These are phyloP conservation scores for Tor tambroides DNA, from an alignment of 2,113 vertebrate genomes.

Conservation along the genomic window DNA sequence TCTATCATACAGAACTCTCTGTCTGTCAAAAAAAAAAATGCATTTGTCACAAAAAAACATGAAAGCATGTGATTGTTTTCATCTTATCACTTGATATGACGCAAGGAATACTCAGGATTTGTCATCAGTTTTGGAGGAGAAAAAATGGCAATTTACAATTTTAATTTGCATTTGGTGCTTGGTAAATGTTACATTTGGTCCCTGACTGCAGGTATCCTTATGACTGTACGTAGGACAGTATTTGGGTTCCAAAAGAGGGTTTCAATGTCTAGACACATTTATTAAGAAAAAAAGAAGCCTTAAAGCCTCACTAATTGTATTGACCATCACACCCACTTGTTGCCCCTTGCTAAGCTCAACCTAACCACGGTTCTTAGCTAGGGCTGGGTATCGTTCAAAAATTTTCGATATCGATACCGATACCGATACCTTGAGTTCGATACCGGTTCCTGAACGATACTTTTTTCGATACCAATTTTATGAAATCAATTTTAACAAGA, in stretches of 20 bases:
- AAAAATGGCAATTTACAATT: background rate
- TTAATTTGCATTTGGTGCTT: background rate
- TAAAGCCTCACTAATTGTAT: constrained; percentile 19
- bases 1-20: no score
- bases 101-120: background rate
- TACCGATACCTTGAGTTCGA: no score
- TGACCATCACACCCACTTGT: constrained; percentile 41
- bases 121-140: background rate
- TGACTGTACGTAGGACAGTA: background rate
- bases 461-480: no score
- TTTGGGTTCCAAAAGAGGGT: background rate
- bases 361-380: constrained; percentile 25
- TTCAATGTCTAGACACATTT: constrained; percentile 11
- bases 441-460: no score
- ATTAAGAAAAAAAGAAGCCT: background rate
- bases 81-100: background rate
- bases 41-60: background rate
- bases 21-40: background rate
- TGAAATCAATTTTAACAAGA: no score
- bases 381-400: no score
- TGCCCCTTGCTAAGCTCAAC: constrained; percentile 46
- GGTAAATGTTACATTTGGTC: background rate
- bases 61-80: background rate
- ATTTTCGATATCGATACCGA: no score
- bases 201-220: background rate